phyloP scores from a whole-genome alignment of 2,113 vertebrate species.

The Sorex fumeus region DNA sequence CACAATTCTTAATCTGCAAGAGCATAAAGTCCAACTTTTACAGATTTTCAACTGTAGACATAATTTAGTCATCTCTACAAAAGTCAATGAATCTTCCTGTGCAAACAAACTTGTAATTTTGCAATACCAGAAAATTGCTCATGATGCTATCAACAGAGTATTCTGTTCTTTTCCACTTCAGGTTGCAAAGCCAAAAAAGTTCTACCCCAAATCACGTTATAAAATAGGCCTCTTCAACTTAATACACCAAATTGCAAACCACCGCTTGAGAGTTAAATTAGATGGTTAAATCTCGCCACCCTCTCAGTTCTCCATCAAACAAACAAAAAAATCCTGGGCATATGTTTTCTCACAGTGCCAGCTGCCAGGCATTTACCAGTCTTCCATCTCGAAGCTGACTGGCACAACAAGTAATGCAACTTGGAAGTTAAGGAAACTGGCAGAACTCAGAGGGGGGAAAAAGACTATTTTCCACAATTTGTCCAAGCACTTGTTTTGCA shows the following conservation, averaged over 20 bases:
- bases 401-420: slow-evolving; percentile 74
- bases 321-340: slow-evolving; percentile 8
- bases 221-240: slow-evolving; percentile 54
- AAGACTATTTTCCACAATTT: slow-evolving; percentile 73
- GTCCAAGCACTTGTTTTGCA: slow-evolving; percentile 72
- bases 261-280: slow-evolving; percentile 51
- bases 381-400: slow-evolving; percentile 65
- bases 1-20: slow-evolving; percentile 37
- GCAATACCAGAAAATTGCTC: slow-evolving; percentile 65
- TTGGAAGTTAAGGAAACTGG: slow-evolving; percentile 74
- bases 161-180: slow-evolving; percentile 52
- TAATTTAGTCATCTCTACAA: slow-evolving; percentile 61
- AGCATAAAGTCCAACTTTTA: background rate
- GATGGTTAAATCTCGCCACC: slow-evolving; percentile 51
- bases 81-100: slow-evolving; percentile 52
- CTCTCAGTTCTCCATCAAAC: slow-evolving; percentile 7
- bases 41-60: background rate
- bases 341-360: slow-evolving; percentile 71
- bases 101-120: slow-evolving; percentile 52
- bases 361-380: slow-evolving; percentile 72
- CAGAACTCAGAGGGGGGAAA: slow-evolving; percentile 39
- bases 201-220: slow-evolving; percentile 57
- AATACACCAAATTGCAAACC: slow-evolving; percentile 36
- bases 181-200: background rate
- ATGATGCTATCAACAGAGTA: slow-evolving; percentile 53